These are phyloP conservation scores for Venustoraphidia nigricollis DNA, from an alignment of 2,888 invertebrate species.

Conservation along the genomic window DNA sequence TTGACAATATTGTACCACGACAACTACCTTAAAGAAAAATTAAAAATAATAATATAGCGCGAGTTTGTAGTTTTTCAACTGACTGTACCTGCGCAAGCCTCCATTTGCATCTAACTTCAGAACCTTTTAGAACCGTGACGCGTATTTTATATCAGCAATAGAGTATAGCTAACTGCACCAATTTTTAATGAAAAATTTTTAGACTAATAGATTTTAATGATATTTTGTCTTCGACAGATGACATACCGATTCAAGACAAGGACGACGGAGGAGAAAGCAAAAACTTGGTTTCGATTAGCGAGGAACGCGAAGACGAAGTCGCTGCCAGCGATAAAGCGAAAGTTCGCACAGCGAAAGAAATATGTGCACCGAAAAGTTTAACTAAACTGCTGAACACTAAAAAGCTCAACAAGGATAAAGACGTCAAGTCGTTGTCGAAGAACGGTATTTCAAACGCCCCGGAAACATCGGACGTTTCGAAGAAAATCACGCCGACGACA, in stretches of 20 bases:
- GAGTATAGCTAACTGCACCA: no score
- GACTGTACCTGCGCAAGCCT: no score
- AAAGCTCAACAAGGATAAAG: conserved; percentile 36
- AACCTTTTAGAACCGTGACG: no score
- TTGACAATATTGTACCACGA: no score
- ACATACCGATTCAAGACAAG: conserved; percentile 73
- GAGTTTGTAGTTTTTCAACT: no score
- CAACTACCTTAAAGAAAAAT: no score
- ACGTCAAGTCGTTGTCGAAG: conserved; percentile 21
- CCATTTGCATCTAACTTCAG: no score
- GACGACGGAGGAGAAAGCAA: conserved; percentile 40
- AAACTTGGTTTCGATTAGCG: conserved; percentile 49
- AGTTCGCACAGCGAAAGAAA: conserved; percentile 26
- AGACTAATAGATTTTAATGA: no score
- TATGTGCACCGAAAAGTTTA: conserved; percentile 36
- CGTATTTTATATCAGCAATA: no score
- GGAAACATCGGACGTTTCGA: conserved; percentile 17
- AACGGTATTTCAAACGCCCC: conserved; percentile 30
- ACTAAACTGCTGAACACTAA: conserved; percentile 46
- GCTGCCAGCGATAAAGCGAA: conserved; percentile 29
- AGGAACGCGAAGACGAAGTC: conserved; percentile 42
- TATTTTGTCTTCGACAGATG: conserved; percentile 39
- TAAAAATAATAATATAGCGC: no score
- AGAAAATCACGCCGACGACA: conserved; percentile 29
- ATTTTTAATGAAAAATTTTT: no score